Base-by-base conservation (phyloP, 2,113 vertebrate genomes). In the Cryptomyrus ogoouensis region DNA sequence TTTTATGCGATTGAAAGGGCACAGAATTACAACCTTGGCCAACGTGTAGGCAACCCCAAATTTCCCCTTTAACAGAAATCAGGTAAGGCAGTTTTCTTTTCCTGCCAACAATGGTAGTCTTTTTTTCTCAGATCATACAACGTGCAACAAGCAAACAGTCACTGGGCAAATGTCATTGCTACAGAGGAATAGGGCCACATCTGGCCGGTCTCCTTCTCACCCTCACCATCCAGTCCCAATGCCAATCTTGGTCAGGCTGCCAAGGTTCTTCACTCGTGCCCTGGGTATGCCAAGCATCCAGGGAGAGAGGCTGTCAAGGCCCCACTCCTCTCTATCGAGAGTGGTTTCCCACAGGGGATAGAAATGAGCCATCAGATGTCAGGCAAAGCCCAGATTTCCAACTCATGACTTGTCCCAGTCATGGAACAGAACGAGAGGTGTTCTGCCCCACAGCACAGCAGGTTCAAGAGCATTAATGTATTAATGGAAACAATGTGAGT, bases 271-370 rank as follows among this genome's bases (percentile, higher is more conserved):
- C 46, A 49, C 46, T 86, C 7, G 3, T 86, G n/a, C 24, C 83
- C 83, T 86, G 83, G 83, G 21, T 47, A n/a, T 49, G 24, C 46
- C 83, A 84, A n/a, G 83, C 42, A 84, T n/a, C 83, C 83, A 49
- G 24, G 47, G 12, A 39, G 74, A 42, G 74, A 19, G 35, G 15
- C 74, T 42, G 74, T 42, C 13, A 80, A 80, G 74, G 35, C 35
- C 15, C 31, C 35, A 42, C 74, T 27, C 74, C 74, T 42, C 15
- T 42, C 74, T 19, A 27, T 86, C 46, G n/a, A 27, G 83, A 17
- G 74, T 1, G 74, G 74, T 42, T 80, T 70, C 62, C 27, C 9
- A 70, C 62, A 70, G 62, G 74, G 17, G 35, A 80, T 13, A 47
- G 44, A 21, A 50, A 27, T 13, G 39, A 50, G 62, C 9, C 44